Percentiles rank a stretch among this genome's conserved stretches.
Evolutionary conservation across 2,888 invertebrate genomes (phyloP).

Genomic region (Euzophera pinguis): DNA sequence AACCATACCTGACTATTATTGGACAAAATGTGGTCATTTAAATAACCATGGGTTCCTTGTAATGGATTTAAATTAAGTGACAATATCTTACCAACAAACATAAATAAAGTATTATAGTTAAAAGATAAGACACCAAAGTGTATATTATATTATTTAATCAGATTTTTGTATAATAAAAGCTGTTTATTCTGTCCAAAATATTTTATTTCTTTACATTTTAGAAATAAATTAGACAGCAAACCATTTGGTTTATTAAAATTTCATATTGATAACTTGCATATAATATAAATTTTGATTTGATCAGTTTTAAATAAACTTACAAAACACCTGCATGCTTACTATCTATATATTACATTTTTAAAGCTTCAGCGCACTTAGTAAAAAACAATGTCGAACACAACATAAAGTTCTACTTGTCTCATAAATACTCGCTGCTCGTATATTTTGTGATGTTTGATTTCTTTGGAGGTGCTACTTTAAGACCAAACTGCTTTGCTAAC

Average conservation of each 20-base stretch:
- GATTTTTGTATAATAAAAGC: slow-evolving; percentile 25
- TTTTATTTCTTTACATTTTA: slow-evolving; percentile 42
- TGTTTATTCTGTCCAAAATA: slow-evolving; percentile 34
- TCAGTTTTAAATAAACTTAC: slow-evolving; percentile 76
- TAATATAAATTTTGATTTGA: slow-evolving; percentile 74
- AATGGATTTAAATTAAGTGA: not conserved
- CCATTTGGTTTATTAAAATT: slow-evolving; percentile 72
- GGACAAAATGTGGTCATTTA: too few species aligned
- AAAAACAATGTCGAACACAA: slow-evolving; percentile 65
- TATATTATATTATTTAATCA: slow-evolving; percentile 1
- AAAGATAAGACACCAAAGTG: not conserved
- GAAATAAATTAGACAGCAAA: slow-evolving; percentile 53
- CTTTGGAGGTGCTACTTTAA: slow-evolving; percentile 74
- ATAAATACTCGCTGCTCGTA: slow-evolving; percentile 83
- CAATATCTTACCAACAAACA: not conserved
- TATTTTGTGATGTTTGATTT: slow-evolving; percentile 84
- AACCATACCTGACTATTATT: too few species aligned
- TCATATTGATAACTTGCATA: slow-evolving; percentile 74
- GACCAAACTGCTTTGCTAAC: slow-evolving; percentile 77
- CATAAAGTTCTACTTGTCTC: slow-evolving; percentile 56
- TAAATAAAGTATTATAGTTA: not conserved
- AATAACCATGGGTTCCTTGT: not conserved
- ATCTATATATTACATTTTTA: slow-evolving; percentile 76
- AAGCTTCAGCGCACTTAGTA: slow-evolving; percentile 72
- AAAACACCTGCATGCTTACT: slow-evolving; percentile 75